Percentiles rank a stretch among this genome's conserved stretches.
phyloP scores from a whole-genome alignment of 2,113 vertebrate genomes.

The Sceloporus tristichus region DNA sequence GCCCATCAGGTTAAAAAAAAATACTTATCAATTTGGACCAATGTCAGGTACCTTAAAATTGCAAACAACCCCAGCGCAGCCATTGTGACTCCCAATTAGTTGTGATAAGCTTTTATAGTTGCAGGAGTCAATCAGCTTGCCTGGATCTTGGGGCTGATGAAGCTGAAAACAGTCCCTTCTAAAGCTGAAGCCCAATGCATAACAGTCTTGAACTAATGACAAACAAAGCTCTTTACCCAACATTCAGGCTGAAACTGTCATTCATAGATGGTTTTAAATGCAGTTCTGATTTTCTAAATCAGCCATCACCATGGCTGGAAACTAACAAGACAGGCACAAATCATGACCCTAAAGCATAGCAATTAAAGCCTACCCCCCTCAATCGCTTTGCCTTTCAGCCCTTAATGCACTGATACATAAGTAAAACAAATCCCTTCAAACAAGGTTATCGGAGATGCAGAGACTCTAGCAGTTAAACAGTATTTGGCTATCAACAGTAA shows the following conservation, averaged over 20 bases:
- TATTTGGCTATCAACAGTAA: conserved; percentile 50
- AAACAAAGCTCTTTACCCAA: conserved; percentile 47
- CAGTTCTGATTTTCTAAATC: conserved; percentile 6
- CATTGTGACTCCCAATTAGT: conserved; percentile 58
- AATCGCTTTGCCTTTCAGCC: conserved; percentile 30
- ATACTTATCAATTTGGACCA: conserved; percentile 59
- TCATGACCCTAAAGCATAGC: conserved; percentile 31
- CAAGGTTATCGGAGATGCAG: conserved; percentile 54
- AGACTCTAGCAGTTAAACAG: conserved; percentile 38
- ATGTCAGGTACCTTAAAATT: conserved; percentile 64
- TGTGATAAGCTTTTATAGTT: conserved; percentile 55
- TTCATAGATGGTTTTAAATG: conserved; percentile 36
- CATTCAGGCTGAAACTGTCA: conserved; percentile 50
- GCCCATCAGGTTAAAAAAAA: conserved; percentile 54
- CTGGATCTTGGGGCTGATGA: conserved; percentile 56
- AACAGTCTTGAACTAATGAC: background rate
- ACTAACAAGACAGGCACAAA: conserved; percentile 29
- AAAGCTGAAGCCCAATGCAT: conserved; percentile 27
- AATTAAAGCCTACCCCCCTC: background rate
- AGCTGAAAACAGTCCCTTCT: conserved; percentile 57
- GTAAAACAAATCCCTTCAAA: conserved; percentile 63
- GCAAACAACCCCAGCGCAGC: conserved; percentile 48
- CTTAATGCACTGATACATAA: conserved; percentile 42
- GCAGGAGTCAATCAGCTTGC: conserved; percentile 61
- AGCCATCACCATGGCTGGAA: conserved; percentile 32